A percentile compares a stretch with the other conserved stretches of the same genome.
Conservation (phyloP, 1,140 invertebrate genomes). For the Lamellibrachia luymesi region DNA sequence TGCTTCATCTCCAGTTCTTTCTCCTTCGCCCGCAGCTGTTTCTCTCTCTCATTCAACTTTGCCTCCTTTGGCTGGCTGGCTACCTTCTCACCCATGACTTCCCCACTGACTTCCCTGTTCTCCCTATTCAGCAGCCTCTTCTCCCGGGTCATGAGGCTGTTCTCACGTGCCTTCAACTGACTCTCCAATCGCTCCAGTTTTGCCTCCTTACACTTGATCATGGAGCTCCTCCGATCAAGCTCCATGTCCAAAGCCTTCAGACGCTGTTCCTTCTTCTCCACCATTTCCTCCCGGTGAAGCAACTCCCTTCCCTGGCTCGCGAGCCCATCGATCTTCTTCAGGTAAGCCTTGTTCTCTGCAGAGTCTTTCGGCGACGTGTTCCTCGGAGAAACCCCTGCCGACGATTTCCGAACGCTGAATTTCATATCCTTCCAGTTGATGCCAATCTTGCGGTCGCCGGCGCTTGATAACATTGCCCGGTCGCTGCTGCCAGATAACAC, state of each 20-base stretch:
- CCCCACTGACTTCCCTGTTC: no score
- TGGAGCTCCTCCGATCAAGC: constrained; percentile 12
- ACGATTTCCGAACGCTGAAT: constrained; percentile 7
- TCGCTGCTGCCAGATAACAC: not conserved
- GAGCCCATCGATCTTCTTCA: not conserved
- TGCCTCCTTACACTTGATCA: constrained; percentile 3
- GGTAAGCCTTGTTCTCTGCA: not conserved
- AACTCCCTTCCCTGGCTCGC: not conserved
- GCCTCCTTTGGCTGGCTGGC: not conserved
- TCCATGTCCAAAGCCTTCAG: constrained; percentile 16
- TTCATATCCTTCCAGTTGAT: constrained; percentile 16
- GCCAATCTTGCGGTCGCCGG: constrained; percentile 12
- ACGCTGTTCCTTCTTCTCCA: constrained; percentile 14
- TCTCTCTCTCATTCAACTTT: not conserved
- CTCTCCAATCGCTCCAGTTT: constrained; percentile 13
- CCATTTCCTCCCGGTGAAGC: not conserved
- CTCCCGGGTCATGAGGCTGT: not conserved
- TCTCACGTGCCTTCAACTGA: constrained; percentile 6
- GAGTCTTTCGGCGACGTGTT: not conserved
- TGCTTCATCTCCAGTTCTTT: not conserved
- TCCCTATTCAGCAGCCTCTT: not conserved
- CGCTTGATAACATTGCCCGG: not conserved
- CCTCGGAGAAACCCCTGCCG: not conserved
- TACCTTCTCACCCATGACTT: not conserved
- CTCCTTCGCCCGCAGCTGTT: not conserved